phyloP scores from a whole-genome alignment of 2,797 vertebrate species.

The Acipenser transmontanus region DNA sequence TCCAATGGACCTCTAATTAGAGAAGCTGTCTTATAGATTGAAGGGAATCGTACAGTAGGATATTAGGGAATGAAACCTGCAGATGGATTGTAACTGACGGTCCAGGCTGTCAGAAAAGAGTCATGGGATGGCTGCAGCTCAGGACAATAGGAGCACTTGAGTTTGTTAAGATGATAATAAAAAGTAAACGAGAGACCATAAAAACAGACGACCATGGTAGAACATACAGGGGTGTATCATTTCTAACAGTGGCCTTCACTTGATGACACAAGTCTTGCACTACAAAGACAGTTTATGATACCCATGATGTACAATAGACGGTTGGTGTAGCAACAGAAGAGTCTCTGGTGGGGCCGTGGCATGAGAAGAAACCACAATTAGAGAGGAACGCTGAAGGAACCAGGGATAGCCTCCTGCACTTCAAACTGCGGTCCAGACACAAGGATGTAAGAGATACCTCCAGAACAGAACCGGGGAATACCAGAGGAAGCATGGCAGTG shows the following conservation, averaged over 20 bases:
- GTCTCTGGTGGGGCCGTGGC: neutral
- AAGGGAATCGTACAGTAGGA: no score
- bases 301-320: neutral
- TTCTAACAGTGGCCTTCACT: slow-evolving; percentile 6
- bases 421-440: neutral
- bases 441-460: neutral
- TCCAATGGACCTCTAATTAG: no score
- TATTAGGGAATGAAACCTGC: no score
- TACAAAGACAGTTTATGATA: neutral
- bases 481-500: neutral
- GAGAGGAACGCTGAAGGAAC: neutral
- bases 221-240: slow-evolving; percentile 29
- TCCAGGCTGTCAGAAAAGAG: no score
- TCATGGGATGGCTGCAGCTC: no score
- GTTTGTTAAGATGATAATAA: no score
- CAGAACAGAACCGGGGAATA: neutral
- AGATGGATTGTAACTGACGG: no score
- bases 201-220: no score
- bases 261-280: neutral
- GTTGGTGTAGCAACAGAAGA: neutral
- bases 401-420: neutral
- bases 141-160: no score
- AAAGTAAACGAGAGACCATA: no score
- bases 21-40: no score
- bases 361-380: neutral